Base-by-base conservation (phyloP, 2,113 vertebrate genomes). In the Galeopterus variegatus region DNA sequence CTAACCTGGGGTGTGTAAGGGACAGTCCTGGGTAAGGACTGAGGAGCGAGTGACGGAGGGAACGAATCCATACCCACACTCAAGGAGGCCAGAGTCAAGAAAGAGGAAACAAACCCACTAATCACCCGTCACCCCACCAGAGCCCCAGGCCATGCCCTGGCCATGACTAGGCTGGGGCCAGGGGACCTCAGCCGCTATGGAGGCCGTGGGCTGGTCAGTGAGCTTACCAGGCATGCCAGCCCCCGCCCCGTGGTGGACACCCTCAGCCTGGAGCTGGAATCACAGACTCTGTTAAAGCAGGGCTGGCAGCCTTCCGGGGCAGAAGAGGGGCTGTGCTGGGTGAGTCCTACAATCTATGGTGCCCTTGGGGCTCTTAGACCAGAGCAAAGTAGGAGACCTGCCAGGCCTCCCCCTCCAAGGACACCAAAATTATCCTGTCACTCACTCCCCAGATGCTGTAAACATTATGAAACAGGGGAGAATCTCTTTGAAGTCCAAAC, bases 401-500 rank as follows among this genome's bases (percentile, higher is more conserved):
- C 62, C 81, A 62, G 28, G 26, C 67, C 76, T 36, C 41, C 56
- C 54, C 69, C 69, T 88, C 76, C 75, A n/a, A 85, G 48, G 88
- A 70, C 82, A 67, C 52, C n/a, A 7, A 70, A 41, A 73, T 86
- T 64, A 67, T 26, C 88, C 85, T 26, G 50, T 65, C 70, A 50
- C 94, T 65, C 70, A 50, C 94, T 91, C 67, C 21, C 21, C 3
- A 17, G 87, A n/a, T 72, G 31, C 73, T 69, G 10, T 72, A 73
- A 96, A 94, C 96, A 73, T 24, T 24, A 56, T 11, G 69, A 86
- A 93, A 33, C n/a, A 26, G 21, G 12, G 5, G 15, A 81, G 12
- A 4, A 56, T 58, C 6, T 41, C 92, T 95, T 86, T 83, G 80
- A 87, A 88, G 93, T 90, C 80, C 87, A 87, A 75, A 87, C 92